These are phyloP conservation scores for Proisotoma minuta DNA, from an alignment of 2,888 invertebrate species.

Conservation along the genomic window DNA sequence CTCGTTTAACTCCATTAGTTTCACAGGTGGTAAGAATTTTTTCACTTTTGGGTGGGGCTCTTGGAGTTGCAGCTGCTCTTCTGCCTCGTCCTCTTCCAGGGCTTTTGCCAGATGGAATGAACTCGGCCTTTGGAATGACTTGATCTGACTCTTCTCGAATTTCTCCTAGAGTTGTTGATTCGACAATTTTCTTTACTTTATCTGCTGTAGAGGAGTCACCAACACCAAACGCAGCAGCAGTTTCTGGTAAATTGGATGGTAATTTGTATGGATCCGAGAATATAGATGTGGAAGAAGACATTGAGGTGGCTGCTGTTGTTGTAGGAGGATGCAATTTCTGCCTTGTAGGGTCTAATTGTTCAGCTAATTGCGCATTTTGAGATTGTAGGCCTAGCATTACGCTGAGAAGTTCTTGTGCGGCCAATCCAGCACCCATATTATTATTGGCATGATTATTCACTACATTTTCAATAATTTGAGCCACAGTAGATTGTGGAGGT, in stretches of 20 bases:
- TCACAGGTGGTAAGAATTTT: constrained; percentile 20
- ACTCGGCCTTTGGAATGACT: background rate
- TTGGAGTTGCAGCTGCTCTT: constrained; percentile 25
- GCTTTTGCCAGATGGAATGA: constrained; percentile 26
- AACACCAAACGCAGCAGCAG: constrained; percentile 39
- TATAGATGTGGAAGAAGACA: background rate
- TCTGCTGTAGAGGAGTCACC: constrained; percentile 27
- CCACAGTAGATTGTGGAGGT: constrained; percentile 44
- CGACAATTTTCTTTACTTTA: no score
- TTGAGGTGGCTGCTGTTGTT: background rate
- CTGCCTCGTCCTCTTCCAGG: constrained; percentile 39
- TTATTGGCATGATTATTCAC: constrained; percentile 45
- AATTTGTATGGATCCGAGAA: background rate
- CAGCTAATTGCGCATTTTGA: background rate
- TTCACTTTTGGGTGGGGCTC: constrained; percentile 14
- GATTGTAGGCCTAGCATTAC: constrained; percentile 2
- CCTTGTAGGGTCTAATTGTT: background rate
- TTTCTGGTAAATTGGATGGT: constrained; percentile 31
- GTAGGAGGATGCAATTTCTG: background rate
- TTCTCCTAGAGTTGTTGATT: constrained; percentile 1
- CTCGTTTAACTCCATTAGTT: constrained; percentile 29
- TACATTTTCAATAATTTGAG: constrained; percentile 47
- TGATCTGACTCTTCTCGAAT: background rate
- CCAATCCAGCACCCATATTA: background rate
- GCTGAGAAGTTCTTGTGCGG: constrained; percentile 5